These are phyloP conservation scores for Trematomus bernacchii DNA, from an alignment of 2,797 vertebrate species.

Conservation along the genomic window DNA sequence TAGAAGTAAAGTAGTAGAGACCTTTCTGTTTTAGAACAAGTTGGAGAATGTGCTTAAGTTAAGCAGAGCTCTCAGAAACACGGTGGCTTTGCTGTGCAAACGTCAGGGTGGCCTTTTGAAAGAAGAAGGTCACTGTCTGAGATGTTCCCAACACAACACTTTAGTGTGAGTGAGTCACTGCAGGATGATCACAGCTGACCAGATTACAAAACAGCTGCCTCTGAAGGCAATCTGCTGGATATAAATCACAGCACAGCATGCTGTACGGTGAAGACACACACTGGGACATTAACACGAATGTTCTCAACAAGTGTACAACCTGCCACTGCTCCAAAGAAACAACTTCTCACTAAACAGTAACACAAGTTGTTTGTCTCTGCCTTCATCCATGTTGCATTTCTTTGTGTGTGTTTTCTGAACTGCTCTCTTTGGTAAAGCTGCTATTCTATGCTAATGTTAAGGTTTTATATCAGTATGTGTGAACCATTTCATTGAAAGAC, in stretches of 20 bases:
- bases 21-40: background rate
- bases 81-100: background rate
- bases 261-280: background rate
- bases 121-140: conserved; percentile 32
- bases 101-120: conserved; percentile 47
- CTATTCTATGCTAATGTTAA: too few relatives aligned
- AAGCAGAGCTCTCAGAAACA: background rate
- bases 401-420: too few relatives aligned
- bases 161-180: conserved; percentile 42
- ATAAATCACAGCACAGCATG: conserved; percentile 9
- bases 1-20: background rate
- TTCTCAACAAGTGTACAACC: background rate
- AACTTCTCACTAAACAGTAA: background rate
- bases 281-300: background rate
- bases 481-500: too few relatives aligned
- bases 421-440: too few relatives aligned
- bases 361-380: background rate
- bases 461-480: too few relatives aligned
- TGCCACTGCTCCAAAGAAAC: conserved; percentile 1
- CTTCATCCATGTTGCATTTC: too few relatives aligned
- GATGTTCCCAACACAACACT: conserved; percentile 48
- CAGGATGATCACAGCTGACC: conserved; percentile 19
- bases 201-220: conserved; percentile 13
- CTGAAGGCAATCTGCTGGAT: conserved; percentile 19
- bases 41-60: background rate